Evolutionary conservation across 2,888 invertebrate genomes (phyloP), one percentile per base, ranked within the genome.

Genomic region (Ophion ellenae): DNA sequence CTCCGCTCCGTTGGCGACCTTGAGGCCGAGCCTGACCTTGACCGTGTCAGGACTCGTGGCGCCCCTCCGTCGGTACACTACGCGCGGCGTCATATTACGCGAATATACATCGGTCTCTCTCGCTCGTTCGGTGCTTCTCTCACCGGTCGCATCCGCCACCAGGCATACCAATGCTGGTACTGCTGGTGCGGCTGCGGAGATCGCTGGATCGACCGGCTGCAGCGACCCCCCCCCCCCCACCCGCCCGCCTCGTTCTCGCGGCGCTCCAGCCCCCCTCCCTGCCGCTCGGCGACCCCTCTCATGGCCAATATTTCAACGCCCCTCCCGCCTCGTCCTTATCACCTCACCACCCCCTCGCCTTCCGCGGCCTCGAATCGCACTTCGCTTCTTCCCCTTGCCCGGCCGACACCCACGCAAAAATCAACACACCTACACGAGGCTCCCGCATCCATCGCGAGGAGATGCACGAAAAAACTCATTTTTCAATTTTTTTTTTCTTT

Each of bases 21-120:
- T 93, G 92, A 90, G 89, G 88, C 88, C 70, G 87, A 85, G 90
- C 84, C 90, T 93, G 93, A 93, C 93, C 93, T 93, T 93, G 93
- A 93, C 93, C 93, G 93, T 91, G 93, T 92, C 92, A 92, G 90
- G 81, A 90, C 89, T 89, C 79, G 82, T 83, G 86, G 82, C 81
- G 74, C 85, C 85, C 85, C 86, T 75, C 88, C 76, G 79, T 67
- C 81, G 66, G 73, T 85, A 79, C 73, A 80, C 71, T 74, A 64
- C 78, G 71, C 78, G 71, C 71, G 84, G 85, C 88, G 88, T 90
- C 90, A 90, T 90, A 90, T 91, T 90, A 91, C 90, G 90, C 90
- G 90, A 90, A 64, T 76, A 47, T 66, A 74, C 10, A 40, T 57
- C 71, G 14, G n/a, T 71, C 57, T 69, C 90, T 90, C 90, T 89